phyloP scores from a whole-genome alignment of 2,797 vertebrate species.

The Lepilemur ruficaudatus region DNA sequence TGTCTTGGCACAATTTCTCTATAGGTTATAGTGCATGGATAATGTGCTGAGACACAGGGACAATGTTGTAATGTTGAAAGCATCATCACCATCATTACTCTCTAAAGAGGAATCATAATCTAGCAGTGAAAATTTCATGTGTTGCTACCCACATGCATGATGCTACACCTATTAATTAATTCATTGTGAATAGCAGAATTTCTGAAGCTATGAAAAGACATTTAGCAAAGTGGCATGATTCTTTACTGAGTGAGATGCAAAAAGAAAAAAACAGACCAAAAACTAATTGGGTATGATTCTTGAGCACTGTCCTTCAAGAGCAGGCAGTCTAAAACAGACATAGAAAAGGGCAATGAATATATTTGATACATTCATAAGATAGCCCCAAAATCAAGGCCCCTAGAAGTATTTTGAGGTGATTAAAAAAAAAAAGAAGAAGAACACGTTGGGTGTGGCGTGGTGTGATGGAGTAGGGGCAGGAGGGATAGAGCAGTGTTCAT shows the following conservation, averaged over 20 bases:
- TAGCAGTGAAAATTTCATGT: neutral
- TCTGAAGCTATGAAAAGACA: neutral
- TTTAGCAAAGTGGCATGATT: neutral
- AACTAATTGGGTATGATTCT: neutral
- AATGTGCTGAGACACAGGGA: neutral
- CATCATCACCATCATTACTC: neutral
- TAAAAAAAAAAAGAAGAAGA: neutral
- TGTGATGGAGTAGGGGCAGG: neutral
- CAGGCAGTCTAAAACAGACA: neutral
- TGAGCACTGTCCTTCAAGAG: neutral
- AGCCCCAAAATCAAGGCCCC: neutral
- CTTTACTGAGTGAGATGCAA: neutral
- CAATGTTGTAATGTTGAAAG: neutral
- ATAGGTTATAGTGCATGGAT: neutral
- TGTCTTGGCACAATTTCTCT: neutral
- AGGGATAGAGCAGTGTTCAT: no score
- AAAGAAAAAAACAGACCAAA: neutral
- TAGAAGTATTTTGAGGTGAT: neutral
- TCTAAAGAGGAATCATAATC: neutral
- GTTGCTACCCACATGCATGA: neutral
- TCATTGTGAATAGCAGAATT: neutral
- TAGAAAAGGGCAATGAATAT: neutral
- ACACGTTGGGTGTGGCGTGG: neutral
- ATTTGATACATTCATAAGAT: neutral
- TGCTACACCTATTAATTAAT: neutral